phyloP scores from a whole-genome alignment of 2,888 invertebrate species.

The Drosophila formosana region DNA sequence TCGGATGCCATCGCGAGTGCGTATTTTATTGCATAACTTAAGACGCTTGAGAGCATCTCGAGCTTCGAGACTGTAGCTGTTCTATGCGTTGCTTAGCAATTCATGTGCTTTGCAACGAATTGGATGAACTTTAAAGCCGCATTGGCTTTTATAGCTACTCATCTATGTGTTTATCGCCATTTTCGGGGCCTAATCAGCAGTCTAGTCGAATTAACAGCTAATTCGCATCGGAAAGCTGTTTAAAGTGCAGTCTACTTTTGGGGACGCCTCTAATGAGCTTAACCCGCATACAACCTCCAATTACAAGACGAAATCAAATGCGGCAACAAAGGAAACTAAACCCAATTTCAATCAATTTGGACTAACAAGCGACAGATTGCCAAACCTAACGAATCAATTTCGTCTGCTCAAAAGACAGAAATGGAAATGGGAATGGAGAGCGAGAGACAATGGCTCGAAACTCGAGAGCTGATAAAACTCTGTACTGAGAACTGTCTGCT shows the following conservation, averaged over 20 bases:
- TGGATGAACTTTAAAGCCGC: background rate
- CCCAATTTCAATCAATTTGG: conserved; percentile 76
- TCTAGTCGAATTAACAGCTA: background rate
- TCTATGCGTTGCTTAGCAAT: conserved; percentile 1
- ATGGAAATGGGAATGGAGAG: conserved; percentile 28
- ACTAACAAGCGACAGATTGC: conserved; percentile 74
- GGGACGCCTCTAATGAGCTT: conserved; percentile 41
- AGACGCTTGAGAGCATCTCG: background rate
- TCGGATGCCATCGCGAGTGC: conserved; percentile 22
- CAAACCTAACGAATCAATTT: conserved; percentile 71
- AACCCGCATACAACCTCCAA: conserved; percentile 48
- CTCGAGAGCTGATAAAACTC: conserved; percentile 10
- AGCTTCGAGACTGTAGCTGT: background rate
- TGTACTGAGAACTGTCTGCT: conserved; percentile 20
- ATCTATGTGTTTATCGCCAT: conserved; percentile 1
- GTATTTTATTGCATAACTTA: conserved; percentile 40
- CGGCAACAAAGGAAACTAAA: conserved; percentile 54
- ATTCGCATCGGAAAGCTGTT: conserved; percentile 1
- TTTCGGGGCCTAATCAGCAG: background rate
- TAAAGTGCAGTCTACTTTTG: conserved; percentile 1
- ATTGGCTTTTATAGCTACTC: background rate
- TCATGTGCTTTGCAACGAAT: background rate
- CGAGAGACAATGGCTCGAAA: conserved; percentile 3
- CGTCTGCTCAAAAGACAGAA: conserved; percentile 34
- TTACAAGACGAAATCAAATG: conserved; percentile 48